These are phyloP conservation scores for Venusia cambrica DNA, from an alignment of 2,888 invertebrate species.

Conservation along the genomic window DNA sequence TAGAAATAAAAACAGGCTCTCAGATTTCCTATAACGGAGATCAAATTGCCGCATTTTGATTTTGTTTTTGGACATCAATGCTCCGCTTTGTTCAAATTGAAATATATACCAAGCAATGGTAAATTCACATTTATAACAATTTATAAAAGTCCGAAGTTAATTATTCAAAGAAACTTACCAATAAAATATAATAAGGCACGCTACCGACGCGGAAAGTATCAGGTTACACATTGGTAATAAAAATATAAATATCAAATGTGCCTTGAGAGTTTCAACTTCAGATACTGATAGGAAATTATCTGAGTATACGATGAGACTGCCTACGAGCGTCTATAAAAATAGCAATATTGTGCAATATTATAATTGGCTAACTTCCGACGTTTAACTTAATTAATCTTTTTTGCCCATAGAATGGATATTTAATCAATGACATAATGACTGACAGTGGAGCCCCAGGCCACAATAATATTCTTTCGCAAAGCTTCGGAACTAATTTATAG, in stretches of 20 bases:
- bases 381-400: conserved; percentile 8
- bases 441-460: conserved; percentile 43
- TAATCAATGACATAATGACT: conserved; percentile 54
- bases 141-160: conserved; percentile 18
- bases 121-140: conserved; percentile 13
- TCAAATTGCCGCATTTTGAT: too few relatives aligned
- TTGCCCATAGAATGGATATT: conserved; percentile 20
- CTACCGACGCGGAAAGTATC: conserved; percentile 58
- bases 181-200: conserved; percentile 31
- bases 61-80: too few relatives aligned
- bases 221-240: conserved; percentile 52
- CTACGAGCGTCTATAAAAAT: conserved; percentile 2
- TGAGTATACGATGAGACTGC: conserved; percentile 3
- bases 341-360: too few relatives aligned
- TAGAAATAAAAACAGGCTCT: too few relatives aligned
- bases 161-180: conserved; percentile 22
- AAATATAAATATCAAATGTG: conserved; percentile 46
- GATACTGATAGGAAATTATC: conserved; percentile 5
- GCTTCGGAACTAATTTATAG: conserved; percentile 62
- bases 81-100: too few relatives aligned
- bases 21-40: too few relatives aligned
- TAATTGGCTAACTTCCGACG: not conserved
- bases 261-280: conserved; percentile 4
- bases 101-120: conserved; percentile 7
- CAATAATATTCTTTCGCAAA: conserved; percentile 40